Percentiles rank a stretch among this genome's conserved stretches.
Evolutionary conservation across 2,113 vertebrate genomes (phyloP).

Genomic region (Oryzias curvinotus): DNA sequence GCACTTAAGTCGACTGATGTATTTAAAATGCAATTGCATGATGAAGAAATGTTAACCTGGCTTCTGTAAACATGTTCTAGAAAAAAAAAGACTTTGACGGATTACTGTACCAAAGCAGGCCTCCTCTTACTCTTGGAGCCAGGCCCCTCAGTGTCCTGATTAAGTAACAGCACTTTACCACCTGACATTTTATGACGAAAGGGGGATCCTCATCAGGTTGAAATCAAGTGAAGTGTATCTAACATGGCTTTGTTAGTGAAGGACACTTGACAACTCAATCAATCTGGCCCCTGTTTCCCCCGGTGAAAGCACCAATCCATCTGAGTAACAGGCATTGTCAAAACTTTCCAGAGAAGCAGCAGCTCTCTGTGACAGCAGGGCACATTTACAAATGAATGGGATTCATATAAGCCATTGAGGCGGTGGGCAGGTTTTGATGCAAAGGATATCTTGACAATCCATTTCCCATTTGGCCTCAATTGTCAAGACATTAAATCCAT

Average conservation of each 20-base stretch:
- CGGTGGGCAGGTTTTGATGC: slow-evolving; percentile 40
- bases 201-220: slow-evolving; percentile 34
- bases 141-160: slow-evolving; percentile 12
- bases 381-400: slow-evolving; percentile 35
- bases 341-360: slow-evolving; percentile 63
- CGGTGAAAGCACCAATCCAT: slow-evolving; percentile 54
- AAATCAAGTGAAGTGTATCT: slow-evolving; percentile 34
- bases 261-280: slow-evolving; percentile 33
- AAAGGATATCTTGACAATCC: slow-evolving; percentile 40
- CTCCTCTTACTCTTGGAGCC: slow-evolving; percentile 7
- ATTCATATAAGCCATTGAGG: slow-evolving; percentile 50
- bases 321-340: slow-evolving; percentile 70
- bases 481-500: slow-evolving; percentile 21
- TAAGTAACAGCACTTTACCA: slow-evolving; percentile 19
- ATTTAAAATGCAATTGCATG: no score
- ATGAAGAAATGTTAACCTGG: neutral
- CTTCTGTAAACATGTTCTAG: neutral
- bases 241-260: slow-evolving; percentile 22
- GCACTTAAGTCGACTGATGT: no score
- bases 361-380: slow-evolving; percentile 47
- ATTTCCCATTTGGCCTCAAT: slow-evolving; percentile 30
- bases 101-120: slow-evolving; percentile 3
- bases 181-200: slow-evolving; percentile 19
- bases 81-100: slow-evolving; percentile 10
- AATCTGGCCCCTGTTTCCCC: slow-evolving; percentile 25